A percentile compares a stretch with the other conserved stretches of the same genome.
Conservation (phyloP, 2,113 vertebrate species). For the Stomatorhinus ivindoensis region DNA sequence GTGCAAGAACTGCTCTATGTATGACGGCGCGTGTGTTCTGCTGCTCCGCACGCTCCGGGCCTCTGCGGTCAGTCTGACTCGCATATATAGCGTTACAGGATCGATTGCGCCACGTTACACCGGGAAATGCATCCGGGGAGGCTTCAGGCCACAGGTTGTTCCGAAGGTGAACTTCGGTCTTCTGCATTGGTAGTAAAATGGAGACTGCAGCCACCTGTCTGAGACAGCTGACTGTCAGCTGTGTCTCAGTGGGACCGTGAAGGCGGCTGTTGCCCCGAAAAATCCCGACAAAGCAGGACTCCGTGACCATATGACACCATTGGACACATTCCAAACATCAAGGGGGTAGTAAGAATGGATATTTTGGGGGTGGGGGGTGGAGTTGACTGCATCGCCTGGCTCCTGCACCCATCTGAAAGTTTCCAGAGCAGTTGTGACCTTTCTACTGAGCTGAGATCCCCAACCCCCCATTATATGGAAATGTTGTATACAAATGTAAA, state of each 20-base stretch:
- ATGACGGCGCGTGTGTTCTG: background rate
- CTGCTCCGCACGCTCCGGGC: background rate
- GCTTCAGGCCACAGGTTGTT: background rate
- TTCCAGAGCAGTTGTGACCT: background rate
- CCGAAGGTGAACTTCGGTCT: background rate
- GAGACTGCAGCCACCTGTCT: background rate
- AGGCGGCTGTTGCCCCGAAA: conserved; percentile 7
- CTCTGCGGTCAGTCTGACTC: background rate
- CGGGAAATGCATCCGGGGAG: background rate
- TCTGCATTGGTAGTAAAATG: background rate
- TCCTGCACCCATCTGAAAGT: background rate
- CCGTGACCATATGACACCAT: background rate
- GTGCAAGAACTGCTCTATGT: background rate
- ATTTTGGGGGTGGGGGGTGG: background rate
- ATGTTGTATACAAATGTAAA: background rate
- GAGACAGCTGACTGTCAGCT: conserved; percentile 8
- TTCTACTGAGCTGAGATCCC: background rate
- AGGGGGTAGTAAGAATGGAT: background rate
- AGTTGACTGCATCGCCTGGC: background rate
- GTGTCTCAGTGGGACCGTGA: background rate
- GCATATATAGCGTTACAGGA: background rate
- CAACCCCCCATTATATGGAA: background rate
- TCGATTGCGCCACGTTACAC: background rate
- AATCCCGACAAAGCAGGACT: background rate
- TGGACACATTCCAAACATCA: conserved; percentile 8